Conservation (phyloP, 1,140 invertebrate species). For the Paracyclopina nana region DNA sequence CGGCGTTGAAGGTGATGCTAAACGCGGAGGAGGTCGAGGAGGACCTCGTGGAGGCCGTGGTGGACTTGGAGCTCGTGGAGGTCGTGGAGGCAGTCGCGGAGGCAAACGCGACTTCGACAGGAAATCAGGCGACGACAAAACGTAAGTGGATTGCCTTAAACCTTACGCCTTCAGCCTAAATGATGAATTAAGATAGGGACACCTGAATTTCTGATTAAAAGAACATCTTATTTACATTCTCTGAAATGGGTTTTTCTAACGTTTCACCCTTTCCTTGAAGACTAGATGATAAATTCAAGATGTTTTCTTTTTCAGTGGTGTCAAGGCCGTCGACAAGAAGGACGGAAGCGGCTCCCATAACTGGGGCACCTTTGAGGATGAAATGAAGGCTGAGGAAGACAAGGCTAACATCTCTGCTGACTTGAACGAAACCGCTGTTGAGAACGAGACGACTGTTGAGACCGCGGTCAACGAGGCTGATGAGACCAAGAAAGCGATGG, state of each 20-base stretch:
- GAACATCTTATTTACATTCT: no score
- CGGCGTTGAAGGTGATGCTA: conserved; percentile 20
- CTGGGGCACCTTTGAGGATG: conserved; percentile 82
- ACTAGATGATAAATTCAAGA: no score
- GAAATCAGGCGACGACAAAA: conserved; percentile 82
- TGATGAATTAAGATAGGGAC: no score
- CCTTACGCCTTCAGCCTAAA: no score
- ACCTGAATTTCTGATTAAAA: no score
- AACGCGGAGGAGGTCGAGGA: conserved; percentile 21
- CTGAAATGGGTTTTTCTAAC: no score
- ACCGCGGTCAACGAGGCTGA: conserved; percentile 16
- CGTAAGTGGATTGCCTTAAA: conserved; percentile 41
- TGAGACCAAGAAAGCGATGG: conserved; percentile 16
- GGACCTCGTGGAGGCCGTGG: conserved; percentile 25
- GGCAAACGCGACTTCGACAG: conserved; percentile 81
- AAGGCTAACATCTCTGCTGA: conserved; percentile 18
- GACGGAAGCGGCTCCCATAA: conserved; percentile 84
- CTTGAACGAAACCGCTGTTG: neutral
- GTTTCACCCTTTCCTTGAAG: no score
- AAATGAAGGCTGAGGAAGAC: conserved; percentile 42
- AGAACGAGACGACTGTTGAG: neutral
- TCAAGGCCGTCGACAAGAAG: conserved; percentile 79
- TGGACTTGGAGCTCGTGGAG: conserved; percentile 29
- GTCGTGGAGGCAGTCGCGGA: conserved; percentile 37
- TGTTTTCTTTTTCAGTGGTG: no score